Conservation (phyloP, 1,140 invertebrate species). For the Heliconius eleuchia region DNA sequence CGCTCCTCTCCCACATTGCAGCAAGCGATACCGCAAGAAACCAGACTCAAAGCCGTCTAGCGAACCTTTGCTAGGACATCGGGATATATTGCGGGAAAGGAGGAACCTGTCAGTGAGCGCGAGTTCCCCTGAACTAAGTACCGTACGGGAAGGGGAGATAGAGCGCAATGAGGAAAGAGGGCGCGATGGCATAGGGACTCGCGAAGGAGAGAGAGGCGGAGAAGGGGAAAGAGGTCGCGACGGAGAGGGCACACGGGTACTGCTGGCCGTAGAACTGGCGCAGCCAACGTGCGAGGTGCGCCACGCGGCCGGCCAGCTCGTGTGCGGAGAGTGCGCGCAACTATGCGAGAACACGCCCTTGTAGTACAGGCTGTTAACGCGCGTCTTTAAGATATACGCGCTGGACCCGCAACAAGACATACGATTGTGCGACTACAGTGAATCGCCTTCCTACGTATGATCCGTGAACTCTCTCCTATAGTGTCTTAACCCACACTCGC, state of each 20-base stretch:
- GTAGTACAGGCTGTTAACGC: constrained; percentile 79
- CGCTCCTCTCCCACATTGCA: constrained; percentile 42
- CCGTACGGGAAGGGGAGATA: too few relatives aligned
- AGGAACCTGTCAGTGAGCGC: constrained; percentile 68
- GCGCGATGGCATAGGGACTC: too few relatives aligned
- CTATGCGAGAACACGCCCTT: constrained; percentile 63
- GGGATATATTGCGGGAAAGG: constrained; percentile 42
- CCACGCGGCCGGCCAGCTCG: constrained; percentile 50
- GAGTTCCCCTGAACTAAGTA: constrained; percentile 75
- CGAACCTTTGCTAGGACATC: constrained; percentile 65
- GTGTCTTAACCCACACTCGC: too few relatives aligned
- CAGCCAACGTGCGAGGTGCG: constrained; percentile 51
- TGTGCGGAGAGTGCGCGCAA: constrained; percentile 51
- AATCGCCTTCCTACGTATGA: constrained; percentile 53
- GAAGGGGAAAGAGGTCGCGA: constrained; percentile 31
- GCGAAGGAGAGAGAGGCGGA: too few relatives aligned
- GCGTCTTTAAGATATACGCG: constrained; percentile 76
- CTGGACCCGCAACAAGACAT: constrained; percentile 42
- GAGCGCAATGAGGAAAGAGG: too few relatives aligned
- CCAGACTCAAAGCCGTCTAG: constrained; percentile 55
- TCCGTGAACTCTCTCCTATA: too few relatives aligned
- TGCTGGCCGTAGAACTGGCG: constrained; percentile 73
- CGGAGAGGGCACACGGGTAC: constrained; percentile 53
- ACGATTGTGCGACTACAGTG: constrained; percentile 42
- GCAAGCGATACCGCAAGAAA: constrained; percentile 35